These are phyloP conservation scores for Synergus laeviventris DNA, from an alignment of 2,888 invertebrate species.

Conservation along the genomic window DNA sequence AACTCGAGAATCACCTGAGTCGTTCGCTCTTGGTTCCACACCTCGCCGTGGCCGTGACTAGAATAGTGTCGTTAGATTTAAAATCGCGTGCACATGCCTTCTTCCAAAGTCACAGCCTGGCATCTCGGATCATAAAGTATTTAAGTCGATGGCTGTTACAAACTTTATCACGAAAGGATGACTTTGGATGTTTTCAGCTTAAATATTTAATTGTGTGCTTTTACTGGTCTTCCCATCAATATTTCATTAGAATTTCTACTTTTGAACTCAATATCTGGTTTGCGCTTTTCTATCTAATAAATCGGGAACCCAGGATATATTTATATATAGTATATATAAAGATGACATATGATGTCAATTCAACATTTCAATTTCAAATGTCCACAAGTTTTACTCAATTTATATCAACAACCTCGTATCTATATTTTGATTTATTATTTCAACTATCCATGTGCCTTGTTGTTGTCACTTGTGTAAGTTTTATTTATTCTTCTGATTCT, in stretches of 20 bases:
- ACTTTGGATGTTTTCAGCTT: too few species aligned
- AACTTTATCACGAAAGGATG: background rate
- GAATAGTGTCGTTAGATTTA: slow-evolving; percentile 10
- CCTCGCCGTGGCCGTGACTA: slow-evolving; percentile 13
- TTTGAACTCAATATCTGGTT: background rate
- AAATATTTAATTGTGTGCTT: background rate
- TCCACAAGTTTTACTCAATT: too few species aligned
- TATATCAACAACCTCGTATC: too few species aligned
- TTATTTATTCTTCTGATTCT: background rate
- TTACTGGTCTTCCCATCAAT: background rate
- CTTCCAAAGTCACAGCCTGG: background rate
- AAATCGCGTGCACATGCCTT: background rate
- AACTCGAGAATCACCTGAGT: slow-evolving; percentile 44
- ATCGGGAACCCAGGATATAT: background rate
- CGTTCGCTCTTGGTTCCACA: slow-evolving; percentile 22
- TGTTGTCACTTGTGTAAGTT: background rate
- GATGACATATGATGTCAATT: too few species aligned
- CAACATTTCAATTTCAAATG: too few species aligned
- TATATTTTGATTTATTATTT: background rate
- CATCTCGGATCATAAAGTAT: slow-evolving; percentile 24
- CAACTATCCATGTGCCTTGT: too few species aligned
- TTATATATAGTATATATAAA: too few species aligned
- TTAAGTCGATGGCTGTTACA: background rate
- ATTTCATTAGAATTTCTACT: background rate
- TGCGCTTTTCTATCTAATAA: background rate